Percentiles rank a stretch among this genome's conserved stretches.
Evolutionary conservation across 2,113 vertebrate genomes (phyloP).

Genomic region (Argyrosomus japonicus): DNA sequence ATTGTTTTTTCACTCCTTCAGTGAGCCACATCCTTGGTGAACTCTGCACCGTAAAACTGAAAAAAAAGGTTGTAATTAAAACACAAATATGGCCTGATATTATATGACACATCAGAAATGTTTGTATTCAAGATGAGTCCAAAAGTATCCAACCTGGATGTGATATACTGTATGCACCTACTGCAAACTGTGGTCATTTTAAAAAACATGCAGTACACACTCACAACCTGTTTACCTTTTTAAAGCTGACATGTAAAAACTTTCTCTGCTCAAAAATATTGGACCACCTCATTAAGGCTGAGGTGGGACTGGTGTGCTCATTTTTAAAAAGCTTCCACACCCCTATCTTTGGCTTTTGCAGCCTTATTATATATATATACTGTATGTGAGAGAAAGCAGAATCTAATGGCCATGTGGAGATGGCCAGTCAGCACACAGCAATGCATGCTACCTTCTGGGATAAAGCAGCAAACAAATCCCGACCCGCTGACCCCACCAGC

Average conservation of each 20-base stretch:
- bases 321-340: conserved; percentile 16
- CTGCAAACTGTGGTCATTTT: background rate
- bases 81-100: background rate
- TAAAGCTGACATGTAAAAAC: conserved; percentile 1
- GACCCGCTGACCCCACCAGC: conserved; percentile 18
- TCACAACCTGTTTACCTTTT: background rate
- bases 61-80: background rate
- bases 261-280: conserved; percentile 5
- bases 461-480: conserved; percentile 15
- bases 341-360: conserved; percentile 1
- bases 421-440: conserved; percentile 11
- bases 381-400: background rate
- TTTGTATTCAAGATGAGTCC: background rate
- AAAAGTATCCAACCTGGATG: background rate
- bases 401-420: conserved; percentile 19
- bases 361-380: conserved; percentile 27
- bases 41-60: background rate
- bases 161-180: background rate
- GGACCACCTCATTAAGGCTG: conserved; percentile 33
- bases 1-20: background rate
- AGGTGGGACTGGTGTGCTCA: conserved; percentile 14
- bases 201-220: background rate
- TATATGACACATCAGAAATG: background rate
- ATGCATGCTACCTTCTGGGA: conserved; percentile 11
- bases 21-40: background rate